Conservation (phyloP, 2,113 vertebrate species). For the Phalacrocorax aristotelis region DNA sequence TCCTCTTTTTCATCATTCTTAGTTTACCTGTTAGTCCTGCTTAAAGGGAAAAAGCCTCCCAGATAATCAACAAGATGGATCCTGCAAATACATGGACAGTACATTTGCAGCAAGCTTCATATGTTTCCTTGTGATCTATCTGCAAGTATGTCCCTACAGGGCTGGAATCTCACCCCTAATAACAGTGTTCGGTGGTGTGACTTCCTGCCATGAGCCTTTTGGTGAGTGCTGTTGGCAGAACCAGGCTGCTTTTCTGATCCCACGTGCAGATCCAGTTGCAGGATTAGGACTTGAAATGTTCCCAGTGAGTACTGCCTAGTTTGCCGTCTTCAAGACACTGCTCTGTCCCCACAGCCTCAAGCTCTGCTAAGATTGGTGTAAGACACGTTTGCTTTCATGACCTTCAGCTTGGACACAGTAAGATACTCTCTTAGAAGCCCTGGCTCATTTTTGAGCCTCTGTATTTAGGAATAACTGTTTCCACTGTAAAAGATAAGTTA, state of each 20-base stretch:
- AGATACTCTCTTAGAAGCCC: not conserved
- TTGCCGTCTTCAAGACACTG: not conserved
- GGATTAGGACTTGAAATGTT: not conserved
- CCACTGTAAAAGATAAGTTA: not conserved
- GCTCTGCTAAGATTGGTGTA: not conserved
- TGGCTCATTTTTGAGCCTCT: not conserved
- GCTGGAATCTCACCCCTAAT: not conserved
- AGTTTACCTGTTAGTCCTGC: not conserved
- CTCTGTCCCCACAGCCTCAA: not conserved
- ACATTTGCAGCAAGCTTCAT: rapidly evolving
- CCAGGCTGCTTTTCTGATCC: not conserved
- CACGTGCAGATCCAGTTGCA: rapidly evolving
- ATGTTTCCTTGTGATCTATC: not conserved
- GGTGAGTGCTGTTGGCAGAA: not conserved
- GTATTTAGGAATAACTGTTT: not conserved
- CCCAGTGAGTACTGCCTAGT: not conserved
- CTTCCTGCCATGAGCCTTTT: not conserved
- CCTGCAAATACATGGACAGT: not conserved
- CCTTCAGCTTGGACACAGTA: not conserved
- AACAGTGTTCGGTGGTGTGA: not conserved
- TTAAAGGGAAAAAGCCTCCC: not conserved
- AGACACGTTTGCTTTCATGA: not conserved
- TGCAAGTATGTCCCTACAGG: not conserved
- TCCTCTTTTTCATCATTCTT: not conserved
- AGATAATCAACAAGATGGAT: not conserved